These are phyloP conservation scores for Misgurnus mizolepis DNA, from an alignment of 2,113 vertebrate species.

Conservation along the genomic window DNA sequence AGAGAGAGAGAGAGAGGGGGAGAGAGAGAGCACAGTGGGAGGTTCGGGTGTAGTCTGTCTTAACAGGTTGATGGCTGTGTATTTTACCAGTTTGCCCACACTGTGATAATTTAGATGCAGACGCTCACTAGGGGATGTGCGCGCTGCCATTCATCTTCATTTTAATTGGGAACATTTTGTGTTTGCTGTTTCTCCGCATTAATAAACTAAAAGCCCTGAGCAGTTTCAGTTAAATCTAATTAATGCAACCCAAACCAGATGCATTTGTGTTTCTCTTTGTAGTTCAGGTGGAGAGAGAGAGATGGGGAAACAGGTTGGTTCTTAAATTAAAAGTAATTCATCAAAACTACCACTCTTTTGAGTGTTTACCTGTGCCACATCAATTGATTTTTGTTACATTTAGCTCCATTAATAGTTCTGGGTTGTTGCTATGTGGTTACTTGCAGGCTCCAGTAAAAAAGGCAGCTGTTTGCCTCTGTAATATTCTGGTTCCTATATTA, in stretches of 20 bases:
- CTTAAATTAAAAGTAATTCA: conserved; percentile 14
- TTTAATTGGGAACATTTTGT: conserved; percentile 74
- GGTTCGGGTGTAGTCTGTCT: conserved; percentile 18
- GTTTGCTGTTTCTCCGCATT: conserved; percentile 61
- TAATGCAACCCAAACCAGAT: conserved; percentile 50
- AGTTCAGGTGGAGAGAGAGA: conserved; percentile 25
- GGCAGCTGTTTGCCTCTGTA: too few relatives aligned
- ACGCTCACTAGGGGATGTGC: conserved; percentile 15
- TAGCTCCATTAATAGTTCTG: neutral
- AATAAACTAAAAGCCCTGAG: conserved; percentile 64
- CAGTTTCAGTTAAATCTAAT: conserved; percentile 61
- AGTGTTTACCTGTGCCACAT: too few relatives aligned
- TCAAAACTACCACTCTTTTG: neutral
- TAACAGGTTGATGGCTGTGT: conserved; percentile 27
- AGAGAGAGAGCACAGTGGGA: conserved; percentile 39
- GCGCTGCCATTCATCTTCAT: conserved; percentile 66
- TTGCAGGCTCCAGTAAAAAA: too few relatives aligned
- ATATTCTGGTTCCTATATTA: neutral
- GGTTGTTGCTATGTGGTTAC: too few relatives aligned
- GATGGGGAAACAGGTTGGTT: conserved; percentile 30
- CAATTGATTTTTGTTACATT: too few relatives aligned
- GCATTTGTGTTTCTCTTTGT: conserved; percentile 4
- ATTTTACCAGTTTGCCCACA: conserved; percentile 45
- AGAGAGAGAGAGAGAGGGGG: conserved; percentile 40
- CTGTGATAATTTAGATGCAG: conserved; percentile 45